phyloP scores from a whole-genome alignment of 30 jellyfish, hydroid and myxozoan genomes.

The Aurelia aurita complex sp. Pacific region DNA sequence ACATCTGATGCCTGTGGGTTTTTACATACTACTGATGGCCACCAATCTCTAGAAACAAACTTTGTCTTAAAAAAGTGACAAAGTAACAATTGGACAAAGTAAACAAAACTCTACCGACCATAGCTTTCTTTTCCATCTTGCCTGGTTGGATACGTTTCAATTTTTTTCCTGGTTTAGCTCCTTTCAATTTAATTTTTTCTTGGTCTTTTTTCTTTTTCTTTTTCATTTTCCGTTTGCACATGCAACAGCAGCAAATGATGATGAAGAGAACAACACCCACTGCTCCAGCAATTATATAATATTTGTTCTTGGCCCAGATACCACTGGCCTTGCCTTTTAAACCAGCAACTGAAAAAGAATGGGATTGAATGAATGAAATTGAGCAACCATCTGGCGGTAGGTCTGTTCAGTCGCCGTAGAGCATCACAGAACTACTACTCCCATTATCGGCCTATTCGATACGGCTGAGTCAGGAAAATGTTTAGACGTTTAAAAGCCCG shows the following conservation, averaged over 20 bases:
- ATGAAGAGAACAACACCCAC: slow-evolving; percentile 68
- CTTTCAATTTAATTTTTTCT: slow-evolving; percentile 78
- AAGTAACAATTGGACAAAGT: neutral
- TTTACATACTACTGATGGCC: too few relatives aligned
- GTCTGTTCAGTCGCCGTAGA: too few relatives aligned
- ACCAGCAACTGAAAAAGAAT: neutral
- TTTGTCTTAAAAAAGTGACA: too few relatives aligned
- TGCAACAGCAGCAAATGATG: slow-evolving; percentile 77
- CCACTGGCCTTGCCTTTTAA: slow-evolving; percentile 63
- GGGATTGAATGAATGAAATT: neutral
- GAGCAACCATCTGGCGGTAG: neutral
- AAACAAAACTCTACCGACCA: slow-evolving; percentile 54
- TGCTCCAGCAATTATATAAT: slow-evolving; percentile 67
- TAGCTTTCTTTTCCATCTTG: slow-evolving; percentile 76
- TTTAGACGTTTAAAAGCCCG: too few relatives aligned
- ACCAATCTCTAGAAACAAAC: too few relatives aligned
- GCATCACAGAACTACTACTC: too few relatives aligned
- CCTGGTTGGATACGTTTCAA: slow-evolving; percentile 87
- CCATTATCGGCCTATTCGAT: too few relatives aligned
- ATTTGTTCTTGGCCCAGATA: slow-evolving; percentile 82
- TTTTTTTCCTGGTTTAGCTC: slow-evolving; percentile 77
- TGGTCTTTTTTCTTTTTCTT: slow-evolving; percentile 80
- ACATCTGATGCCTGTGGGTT: too few relatives aligned
- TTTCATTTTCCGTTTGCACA: slow-evolving; percentile 70
- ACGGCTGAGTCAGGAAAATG: too few relatives aligned